Percentiles rank a stretch among this genome's conserved stretches.
phyloP scores from a whole-genome alignment of 2,888 invertebrate genomes.

The Gandaritis pyraliata region DNA sequence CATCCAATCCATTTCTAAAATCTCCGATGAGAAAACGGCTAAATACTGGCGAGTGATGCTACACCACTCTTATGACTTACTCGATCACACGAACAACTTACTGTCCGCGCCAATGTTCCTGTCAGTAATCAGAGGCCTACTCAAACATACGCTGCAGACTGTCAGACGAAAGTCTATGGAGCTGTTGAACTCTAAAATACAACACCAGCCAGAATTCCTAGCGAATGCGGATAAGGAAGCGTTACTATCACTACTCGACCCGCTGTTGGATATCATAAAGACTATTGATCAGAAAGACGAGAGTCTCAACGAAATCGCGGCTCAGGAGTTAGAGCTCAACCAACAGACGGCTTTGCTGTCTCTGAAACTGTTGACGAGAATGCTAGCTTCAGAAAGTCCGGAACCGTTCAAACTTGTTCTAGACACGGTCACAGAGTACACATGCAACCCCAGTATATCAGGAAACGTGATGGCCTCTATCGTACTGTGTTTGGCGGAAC shows the following conservation, averaged over 20 bases:
- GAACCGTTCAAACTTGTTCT: slow-evolving; percentile 89
- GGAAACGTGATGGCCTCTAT: slow-evolving; percentile 89
- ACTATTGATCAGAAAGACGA: slow-evolving; percentile 74
- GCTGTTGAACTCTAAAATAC: slow-evolving; percentile 91
- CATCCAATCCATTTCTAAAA: slow-evolving; percentile 87
- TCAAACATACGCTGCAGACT: slow-evolving; percentile 87
- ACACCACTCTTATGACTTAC: slow-evolving; percentile 90
- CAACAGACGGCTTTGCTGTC: slow-evolving; percentile 93
- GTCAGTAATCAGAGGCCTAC: slow-evolving; percentile 89
- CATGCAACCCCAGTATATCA: slow-evolving; percentile 76
- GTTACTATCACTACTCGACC: slow-evolving; percentile 85
- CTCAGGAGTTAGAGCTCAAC: slow-evolving; percentile 87
- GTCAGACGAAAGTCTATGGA: slow-evolving; percentile 94
- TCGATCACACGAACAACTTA: slow-evolving; percentile 92
- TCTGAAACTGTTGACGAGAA: slow-evolving; percentile 91
- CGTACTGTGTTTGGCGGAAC: slow-evolving; percentile 90
- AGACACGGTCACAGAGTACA: slow-evolving; percentile 86
- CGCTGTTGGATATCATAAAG: slow-evolving; percentile 85
- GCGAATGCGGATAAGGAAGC: slow-evolving; percentile 76
- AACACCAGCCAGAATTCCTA: slow-evolving; percentile 86
- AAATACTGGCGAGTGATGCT: slow-evolving; percentile 94
- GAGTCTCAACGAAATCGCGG: slow-evolving; percentile 55
- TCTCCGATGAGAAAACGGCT: slow-evolving; percentile 85
- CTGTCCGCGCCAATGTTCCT: slow-evolving; percentile 92
- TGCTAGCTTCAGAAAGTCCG: slow-evolving; percentile 87